These are phyloP conservation scores for Manduca sexta DNA, from an alignment of 1,140 invertebrate genomes.

Conservation along the genomic window DNA sequence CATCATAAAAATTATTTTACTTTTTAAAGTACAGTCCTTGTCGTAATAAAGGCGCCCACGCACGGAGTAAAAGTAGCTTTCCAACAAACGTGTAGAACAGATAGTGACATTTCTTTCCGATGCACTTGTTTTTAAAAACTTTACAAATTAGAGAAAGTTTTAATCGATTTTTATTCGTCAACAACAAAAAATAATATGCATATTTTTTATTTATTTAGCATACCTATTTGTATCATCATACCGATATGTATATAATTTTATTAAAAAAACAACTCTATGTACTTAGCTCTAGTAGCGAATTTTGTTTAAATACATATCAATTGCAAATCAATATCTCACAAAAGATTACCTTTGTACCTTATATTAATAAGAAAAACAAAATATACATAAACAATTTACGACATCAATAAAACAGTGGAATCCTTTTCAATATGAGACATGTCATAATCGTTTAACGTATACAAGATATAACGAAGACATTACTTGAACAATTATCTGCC, in stretches of 20 bases:
- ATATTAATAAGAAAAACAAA: no score
- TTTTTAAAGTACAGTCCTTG: conserved; percentile 32
- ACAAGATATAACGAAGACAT: neutral
- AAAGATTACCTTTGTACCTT: no score
- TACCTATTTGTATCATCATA: no score
- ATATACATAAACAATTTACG: no score
- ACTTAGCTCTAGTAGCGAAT: no score
- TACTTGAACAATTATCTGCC: conserved; percentile 7
- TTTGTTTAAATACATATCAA: no score
- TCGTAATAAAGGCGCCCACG: conserved; percentile 51
- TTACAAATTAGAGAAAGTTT: conserved; percentile 2
- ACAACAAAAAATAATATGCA: neutral
- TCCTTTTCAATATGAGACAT: conserved; percentile 6
- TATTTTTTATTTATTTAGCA: neutral
- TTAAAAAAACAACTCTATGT: no score
- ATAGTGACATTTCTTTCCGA: conserved; percentile 16
- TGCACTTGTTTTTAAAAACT: neutral
- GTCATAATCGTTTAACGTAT: conserved; percentile 3
- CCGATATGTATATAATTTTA: no score
- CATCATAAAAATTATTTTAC: conserved; percentile 37
- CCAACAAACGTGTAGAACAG: conserved; percentile 50
- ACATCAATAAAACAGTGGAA: neutral
- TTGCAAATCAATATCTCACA: no score
- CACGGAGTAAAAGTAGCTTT: conserved; percentile 57
- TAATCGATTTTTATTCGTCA: neutral